Conservation (phyloP, 30 jellyfish, hydroid and myxozoan species). For the Aurelia sp. region DNA sequence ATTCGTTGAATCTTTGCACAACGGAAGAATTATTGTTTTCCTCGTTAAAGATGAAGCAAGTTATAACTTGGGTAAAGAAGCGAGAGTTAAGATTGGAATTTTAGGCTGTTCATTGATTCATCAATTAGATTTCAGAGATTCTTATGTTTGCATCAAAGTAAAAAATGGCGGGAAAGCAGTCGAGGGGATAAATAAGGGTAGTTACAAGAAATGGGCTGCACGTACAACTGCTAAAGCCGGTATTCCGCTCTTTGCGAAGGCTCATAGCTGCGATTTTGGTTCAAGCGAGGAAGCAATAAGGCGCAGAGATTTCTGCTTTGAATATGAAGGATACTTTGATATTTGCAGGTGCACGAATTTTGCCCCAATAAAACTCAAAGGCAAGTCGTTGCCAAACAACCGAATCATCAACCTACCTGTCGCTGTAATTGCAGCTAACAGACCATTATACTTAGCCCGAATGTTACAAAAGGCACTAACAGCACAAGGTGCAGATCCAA, state of each 20-base stretch:
- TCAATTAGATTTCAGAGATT: background rate
- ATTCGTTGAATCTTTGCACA: constrained; percentile 63
- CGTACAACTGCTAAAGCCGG: too few species aligned
- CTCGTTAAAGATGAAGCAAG: constrained; percentile 46
- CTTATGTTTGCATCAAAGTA: background rate
- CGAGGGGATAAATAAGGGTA: too few species aligned
- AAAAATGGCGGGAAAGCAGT: background rate
- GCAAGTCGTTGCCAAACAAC: constrained; percentile 49
- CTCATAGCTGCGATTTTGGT: constrained; percentile 62
- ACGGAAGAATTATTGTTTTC: constrained; percentile 75
- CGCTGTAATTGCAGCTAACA: constrained; percentile 93
- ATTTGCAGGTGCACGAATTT: constrained; percentile 91
- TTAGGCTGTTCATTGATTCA: background rate
- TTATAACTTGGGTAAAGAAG: background rate
- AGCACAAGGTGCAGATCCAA: constrained; percentile 92
- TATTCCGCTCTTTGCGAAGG: too few species aligned
- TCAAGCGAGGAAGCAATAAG: constrained; percentile 51
- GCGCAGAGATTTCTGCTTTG: constrained; percentile 74
- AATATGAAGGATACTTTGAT: constrained; percentile 93
- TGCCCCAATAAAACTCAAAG: constrained; percentile 68
- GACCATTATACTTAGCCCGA: constrained; percentile 93
- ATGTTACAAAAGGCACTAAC: constrained; percentile 90
- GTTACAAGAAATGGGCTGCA: too few species aligned
- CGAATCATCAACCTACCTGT: constrained; percentile 74
- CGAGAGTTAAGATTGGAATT: background rate